Evolutionary conservation across 1,140 invertebrate species (phyloP).

Genomic region (Sweltsa coloradensis): DNA sequence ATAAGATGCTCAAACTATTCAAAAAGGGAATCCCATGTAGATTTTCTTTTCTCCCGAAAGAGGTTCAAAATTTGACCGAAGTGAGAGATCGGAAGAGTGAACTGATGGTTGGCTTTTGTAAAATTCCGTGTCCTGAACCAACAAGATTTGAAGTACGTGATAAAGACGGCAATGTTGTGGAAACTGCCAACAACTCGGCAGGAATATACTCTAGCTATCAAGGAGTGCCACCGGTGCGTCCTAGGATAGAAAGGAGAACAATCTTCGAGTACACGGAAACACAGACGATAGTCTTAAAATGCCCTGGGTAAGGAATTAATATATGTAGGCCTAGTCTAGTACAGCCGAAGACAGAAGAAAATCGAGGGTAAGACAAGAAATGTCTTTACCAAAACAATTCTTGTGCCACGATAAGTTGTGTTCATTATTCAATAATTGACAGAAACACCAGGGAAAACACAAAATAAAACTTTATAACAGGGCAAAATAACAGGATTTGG

Average conservation of each 20-base stretch:
- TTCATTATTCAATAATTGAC: too few species aligned
- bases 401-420: too few species aligned
- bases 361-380: too few species aligned
- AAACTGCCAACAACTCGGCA: slow-evolving; percentile 44
- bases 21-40: slow-evolving; percentile 44
- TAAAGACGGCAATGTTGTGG: slow-evolving; percentile 35
- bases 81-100: slow-evolving; percentile 37
- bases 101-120: slow-evolving; percentile 42
- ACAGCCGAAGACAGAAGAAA: too few species aligned
- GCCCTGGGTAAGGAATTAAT: slow-evolving; percentile 45
- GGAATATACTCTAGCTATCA: slow-evolving; percentile 42
- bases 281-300: slow-evolving; percentile 28
- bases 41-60: slow-evolving; percentile 35
- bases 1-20: slow-evolving; percentile 30
- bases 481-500: too few species aligned
- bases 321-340: too few species aligned
- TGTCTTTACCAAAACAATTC: too few species aligned
- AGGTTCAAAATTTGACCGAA: slow-evolving; percentile 26
- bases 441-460: too few species aligned
- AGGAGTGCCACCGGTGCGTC: slow-evolving; percentile 30
- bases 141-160: slow-evolving; percentile 38
- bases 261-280: slow-evolving; percentile 7
- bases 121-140: slow-evolving; percentile 36
- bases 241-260: slow-evolving; percentile 29
- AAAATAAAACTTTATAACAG: too few species aligned